Percentiles rank a stretch among this genome's conserved stretches.
Conservation (phyloP, 2,113 vertebrate genomes). For the Hypomesus transpacificus region DNA sequence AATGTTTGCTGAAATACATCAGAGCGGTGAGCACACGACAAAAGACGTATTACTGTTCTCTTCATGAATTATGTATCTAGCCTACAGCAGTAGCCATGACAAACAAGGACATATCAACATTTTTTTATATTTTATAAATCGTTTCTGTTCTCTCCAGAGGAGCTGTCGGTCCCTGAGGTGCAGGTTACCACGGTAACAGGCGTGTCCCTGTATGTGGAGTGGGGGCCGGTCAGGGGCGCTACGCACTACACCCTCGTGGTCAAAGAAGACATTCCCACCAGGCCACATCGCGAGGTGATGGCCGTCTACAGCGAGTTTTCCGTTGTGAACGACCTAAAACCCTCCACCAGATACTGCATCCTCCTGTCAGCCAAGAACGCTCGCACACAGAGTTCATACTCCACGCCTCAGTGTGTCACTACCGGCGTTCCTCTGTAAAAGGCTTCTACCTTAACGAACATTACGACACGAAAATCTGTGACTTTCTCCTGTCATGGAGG, state of each 20-base stretch:
- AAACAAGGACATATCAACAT: too few relatives aligned
- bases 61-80: too few relatives aligned
- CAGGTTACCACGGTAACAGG: conserved; percentile 49
- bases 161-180: conserved; percentile 55
- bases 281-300: conserved; percentile 1
- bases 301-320: conserved; percentile 33
- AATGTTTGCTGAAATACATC: conserved; percentile 1
- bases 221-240: conserved; percentile 50
- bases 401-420: conserved; percentile 43
- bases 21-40: conserved; percentile 16
- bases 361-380: conserved; percentile 52
- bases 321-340: conserved; percentile 49
- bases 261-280: conserved; percentile 26
- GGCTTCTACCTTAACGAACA: conserved; percentile 15
- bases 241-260: conserved; percentile 54
- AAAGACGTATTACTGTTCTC: too few relatives aligned
- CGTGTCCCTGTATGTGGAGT: conserved; percentile 52
- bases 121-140: not conserved
- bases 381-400: conserved; percentile 46
- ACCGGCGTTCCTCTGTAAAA: conserved; percentile 40
- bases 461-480: conserved; percentile 25
- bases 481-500: not conserved
- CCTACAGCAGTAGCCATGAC: too few relatives aligned
- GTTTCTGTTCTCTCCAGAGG: conserved; percentile 39
- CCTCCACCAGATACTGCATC: conserved; percentile 60